Conservation (phyloP, 2,113 vertebrate genomes). For the Mustelus asterias region DNA sequence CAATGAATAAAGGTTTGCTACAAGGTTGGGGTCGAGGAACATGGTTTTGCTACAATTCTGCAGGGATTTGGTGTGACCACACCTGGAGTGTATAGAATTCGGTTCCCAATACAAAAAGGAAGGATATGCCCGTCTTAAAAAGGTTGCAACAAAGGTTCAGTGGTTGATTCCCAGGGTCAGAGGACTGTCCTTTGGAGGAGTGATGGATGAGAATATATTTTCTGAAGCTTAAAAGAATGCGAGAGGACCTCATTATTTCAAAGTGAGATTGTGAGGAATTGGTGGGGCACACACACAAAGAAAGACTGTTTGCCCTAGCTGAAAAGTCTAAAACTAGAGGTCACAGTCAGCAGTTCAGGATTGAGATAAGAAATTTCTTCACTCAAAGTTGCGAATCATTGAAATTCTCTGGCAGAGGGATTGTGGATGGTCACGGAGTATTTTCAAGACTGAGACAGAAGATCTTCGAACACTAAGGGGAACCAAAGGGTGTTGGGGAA, state of each 20-base stretch:
- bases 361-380: neutral
- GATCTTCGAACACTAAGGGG: neutral
- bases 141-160: neutral
- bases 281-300: no score
- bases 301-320: neutral
- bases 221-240: neutral
- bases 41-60: neutral
- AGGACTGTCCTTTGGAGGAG: no score
- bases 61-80: neutral
- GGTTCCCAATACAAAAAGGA: neutral
- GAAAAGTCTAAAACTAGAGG: neutral
- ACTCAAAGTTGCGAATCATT: neutral
- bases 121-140: neutral
- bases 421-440: neutral
- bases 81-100: no score
- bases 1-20: neutral
- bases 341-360: neutral
- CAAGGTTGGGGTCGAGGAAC: no score
- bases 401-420: neutral
- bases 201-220: neutral
- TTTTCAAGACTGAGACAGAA: neutral
- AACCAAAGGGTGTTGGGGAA: neutral
- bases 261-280: neutral
- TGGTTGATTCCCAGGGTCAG: neutral
- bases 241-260: neutral